phyloP scores from a whole-genome alignment of 1,140 invertebrate genomes.

The Drosophila guanche region DNA sequence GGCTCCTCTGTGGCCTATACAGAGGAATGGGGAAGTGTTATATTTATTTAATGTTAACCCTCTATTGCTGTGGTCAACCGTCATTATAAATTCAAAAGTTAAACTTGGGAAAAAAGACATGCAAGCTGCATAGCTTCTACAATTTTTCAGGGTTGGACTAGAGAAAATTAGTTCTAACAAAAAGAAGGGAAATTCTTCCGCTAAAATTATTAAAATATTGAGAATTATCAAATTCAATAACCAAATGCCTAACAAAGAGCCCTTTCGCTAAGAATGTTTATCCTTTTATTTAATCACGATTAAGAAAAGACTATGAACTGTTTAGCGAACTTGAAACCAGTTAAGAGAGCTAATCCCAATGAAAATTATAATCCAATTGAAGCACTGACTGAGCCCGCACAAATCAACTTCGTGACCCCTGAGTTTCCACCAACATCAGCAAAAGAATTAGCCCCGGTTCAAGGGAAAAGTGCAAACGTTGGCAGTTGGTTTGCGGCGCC shows the following conservation, averaged over 20 bases:
- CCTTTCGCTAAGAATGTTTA: no score
- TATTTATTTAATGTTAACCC: conserved; percentile 51
- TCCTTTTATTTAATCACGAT: no score
- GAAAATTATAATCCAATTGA: no score
- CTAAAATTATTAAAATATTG: no score
- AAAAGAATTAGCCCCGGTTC: neutral
- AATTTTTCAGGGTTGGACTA: conserved; percentile 1
- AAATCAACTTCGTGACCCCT: conserved; percentile 8
- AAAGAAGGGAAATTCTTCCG: no score
- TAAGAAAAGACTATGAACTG: no score
- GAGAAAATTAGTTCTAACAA: no score
- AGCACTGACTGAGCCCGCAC: conserved; percentile 1
- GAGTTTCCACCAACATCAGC: neutral
- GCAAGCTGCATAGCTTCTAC: neutral
- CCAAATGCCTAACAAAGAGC: no score
- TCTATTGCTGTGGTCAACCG: neutral
- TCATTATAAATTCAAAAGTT: conserved; percentile 29
- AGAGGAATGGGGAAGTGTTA: conserved; percentile 7
- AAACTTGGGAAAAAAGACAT: conserved; percentile 8
- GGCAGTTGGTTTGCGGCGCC: neutral
- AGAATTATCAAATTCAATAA: no score
- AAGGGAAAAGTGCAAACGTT: conserved; percentile 4
- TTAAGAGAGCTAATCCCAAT: no score
- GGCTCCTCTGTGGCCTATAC: conserved; percentile 21
- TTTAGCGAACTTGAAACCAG: no score